phyloP scores from a whole-genome alignment of 2,113 vertebrate genomes.

The Heliornis fulica region DNA sequence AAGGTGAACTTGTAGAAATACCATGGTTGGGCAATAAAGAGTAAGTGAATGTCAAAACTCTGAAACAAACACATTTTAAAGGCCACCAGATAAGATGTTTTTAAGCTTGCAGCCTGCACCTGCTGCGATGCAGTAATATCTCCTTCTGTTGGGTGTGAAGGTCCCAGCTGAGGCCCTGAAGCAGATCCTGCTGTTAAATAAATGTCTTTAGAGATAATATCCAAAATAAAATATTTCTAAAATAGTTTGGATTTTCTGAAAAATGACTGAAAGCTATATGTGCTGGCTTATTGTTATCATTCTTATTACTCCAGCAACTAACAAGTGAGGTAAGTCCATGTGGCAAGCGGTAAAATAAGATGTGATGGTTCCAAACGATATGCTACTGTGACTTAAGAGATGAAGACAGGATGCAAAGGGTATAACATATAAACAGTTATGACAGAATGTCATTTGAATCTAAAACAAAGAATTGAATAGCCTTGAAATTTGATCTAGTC shows the following conservation, averaged over 20 bases:
- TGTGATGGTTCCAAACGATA: background rate
- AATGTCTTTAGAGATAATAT: slow-evolving; percentile 27
- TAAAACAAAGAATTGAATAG: slow-evolving; percentile 26
- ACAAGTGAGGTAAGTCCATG: background rate
- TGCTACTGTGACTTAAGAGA: background rate
- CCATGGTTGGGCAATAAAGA: background rate
- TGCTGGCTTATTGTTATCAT: background rate
- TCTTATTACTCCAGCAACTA: background rate
- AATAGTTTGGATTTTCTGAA: background rate
- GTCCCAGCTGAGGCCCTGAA: slow-evolving; percentile 44
- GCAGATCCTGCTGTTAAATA: slow-evolving; percentile 37
- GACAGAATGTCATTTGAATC: slow-evolving; percentile 40
- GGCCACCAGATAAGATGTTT: slow-evolving; percentile 27
- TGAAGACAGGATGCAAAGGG: background rate
- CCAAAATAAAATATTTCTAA: background rate
- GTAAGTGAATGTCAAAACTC: slow-evolving; percentile 39
- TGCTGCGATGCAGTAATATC: slow-evolving; percentile 21
- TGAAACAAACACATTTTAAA: slow-evolving; percentile 37
- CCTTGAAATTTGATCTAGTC: slow-evolving; percentile 35
- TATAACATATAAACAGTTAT: background rate
- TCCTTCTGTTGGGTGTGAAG: slow-evolving; percentile 9
- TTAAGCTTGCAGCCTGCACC: slow-evolving; percentile 23
- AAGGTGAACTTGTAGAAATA: background rate
- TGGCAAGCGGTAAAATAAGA: background rate
- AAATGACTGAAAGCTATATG: background rate